phyloP scores from a whole-genome alignment of 2,113 vertebrate genomes.

The Alces alces region DNA sequence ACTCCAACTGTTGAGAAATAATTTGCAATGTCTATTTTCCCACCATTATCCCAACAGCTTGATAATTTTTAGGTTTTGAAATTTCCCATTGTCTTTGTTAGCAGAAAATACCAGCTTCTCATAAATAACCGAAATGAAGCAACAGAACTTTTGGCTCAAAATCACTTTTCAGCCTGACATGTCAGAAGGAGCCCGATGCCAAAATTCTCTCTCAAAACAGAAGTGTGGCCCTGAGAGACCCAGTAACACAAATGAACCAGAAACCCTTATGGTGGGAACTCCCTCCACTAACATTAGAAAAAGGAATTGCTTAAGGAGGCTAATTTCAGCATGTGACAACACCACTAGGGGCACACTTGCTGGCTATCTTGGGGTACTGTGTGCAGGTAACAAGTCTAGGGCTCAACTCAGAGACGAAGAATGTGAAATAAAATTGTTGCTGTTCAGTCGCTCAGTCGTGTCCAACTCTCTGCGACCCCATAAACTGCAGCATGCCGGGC shows the following conservation, averaged over 20 bases:
- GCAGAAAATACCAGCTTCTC: conserved; percentile 63
- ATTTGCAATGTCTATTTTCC: conserved; percentile 41
- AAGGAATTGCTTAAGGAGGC: conserved; percentile 16
- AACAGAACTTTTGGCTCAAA: conserved; percentile 65
- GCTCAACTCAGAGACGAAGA: background rate
- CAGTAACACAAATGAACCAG: conserved; percentile 62
- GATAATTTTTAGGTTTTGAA: conserved; percentile 49
- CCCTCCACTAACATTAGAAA: conserved; percentile 30
- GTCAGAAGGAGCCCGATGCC: conserved; percentile 51
- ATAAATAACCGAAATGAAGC: conserved; percentile 64
- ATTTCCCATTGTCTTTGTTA: conserved; percentile 61
- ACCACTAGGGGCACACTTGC: background rate
- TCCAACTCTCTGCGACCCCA: background rate
- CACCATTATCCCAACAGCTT: background rate
- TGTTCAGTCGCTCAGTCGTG: background rate
- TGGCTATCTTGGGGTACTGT: background rate
- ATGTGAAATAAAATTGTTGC: background rate
- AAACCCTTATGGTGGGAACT: conserved; percentile 53
- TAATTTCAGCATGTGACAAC: background rate
- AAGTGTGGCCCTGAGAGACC: conserved; percentile 57
- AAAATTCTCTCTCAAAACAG: conserved; percentile 57
- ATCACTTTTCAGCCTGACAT: conserved; percentile 60
- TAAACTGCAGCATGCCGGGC: background rate
- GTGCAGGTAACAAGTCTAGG: background rate
- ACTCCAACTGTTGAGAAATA: conserved; percentile 51